A percentile compares a stretch with the other conserved stretches of the same genome.
phyloP scores from a whole-genome alignment of 2,797 vertebrate genomes.

The Pogonophryne albipinna region DNA sequence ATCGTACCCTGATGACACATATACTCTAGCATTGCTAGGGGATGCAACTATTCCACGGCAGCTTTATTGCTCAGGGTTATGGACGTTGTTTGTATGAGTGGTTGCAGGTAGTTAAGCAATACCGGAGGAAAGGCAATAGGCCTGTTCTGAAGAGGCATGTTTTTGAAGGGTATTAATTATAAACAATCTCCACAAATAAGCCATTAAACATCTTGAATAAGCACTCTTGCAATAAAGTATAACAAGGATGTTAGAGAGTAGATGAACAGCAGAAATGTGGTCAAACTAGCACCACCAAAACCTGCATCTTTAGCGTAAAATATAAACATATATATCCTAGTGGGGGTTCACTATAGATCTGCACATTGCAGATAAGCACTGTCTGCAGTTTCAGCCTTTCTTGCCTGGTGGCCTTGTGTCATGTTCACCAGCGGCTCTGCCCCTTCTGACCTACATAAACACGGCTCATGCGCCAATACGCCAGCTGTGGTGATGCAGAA shows the following conservation, averaged over 20 bases:
- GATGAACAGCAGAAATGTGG: background rate
- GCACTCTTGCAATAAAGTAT: background rate
- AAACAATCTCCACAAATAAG: background rate
- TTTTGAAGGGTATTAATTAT: no score
- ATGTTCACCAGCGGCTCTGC: slow-evolving; percentile 49
- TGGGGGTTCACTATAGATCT: background rate
- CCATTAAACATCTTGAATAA: background rate
- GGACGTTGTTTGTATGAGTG: no score
- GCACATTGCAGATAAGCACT: background rate
- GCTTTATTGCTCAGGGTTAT: no score
- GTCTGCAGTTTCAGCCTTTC: slow-evolving; percentile 38
- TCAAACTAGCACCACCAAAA: background rate
- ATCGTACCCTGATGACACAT: background rate
- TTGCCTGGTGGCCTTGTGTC: slow-evolving; percentile 46
- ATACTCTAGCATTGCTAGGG: no score
- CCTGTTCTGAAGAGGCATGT: no score
- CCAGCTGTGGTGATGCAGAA: slow-evolving; percentile 30
- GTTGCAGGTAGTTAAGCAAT: no score
- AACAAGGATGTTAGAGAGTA: background rate
- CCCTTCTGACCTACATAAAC: slow-evolving; percentile 71
- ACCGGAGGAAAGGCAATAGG: no score
- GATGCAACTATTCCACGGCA: no score
- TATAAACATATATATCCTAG: no score
- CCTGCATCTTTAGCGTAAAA: background rate
- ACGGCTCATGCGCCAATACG: slow-evolving; percentile 40